Percentiles rank a stretch among this genome's conserved stretches.
These are phyloP conservation scores for Hirtodrosophila alboralis DNA, from an alignment of 2,888 invertebrate species.

Conservation along the genomic window DNA sequence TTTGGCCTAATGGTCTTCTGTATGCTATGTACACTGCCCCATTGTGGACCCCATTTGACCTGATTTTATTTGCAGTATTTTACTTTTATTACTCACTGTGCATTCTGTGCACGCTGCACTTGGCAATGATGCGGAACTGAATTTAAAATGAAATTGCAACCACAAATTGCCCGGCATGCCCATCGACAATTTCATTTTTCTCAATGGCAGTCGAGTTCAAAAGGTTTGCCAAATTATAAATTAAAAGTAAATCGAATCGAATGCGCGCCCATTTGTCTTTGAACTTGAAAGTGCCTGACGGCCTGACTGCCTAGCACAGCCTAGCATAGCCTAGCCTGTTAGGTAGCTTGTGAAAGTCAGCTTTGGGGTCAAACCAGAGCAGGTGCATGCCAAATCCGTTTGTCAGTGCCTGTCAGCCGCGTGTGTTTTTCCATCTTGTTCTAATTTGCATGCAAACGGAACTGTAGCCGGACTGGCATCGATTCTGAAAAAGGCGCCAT, in stretches of 20 bases:
- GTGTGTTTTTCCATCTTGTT: constrained; percentile 71
- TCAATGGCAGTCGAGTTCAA: constrained; percentile 67
- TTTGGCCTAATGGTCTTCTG: constrained; percentile 51
- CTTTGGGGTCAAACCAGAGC: constrained; percentile 54
- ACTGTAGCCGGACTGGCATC: constrained; percentile 60
- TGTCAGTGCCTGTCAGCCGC: constrained; percentile 53
- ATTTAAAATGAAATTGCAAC: constrained; percentile 74
- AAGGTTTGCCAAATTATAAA: constrained; percentile 79
- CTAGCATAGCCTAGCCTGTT: neutral
- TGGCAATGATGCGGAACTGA: constrained; percentile 74
- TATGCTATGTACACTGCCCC: constrained; percentile 61
- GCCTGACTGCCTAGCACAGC: constrained; percentile 5
- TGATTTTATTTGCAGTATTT: constrained; percentile 77
- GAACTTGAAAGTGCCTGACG: constrained; percentile 70
- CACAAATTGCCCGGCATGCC: constrained; percentile 70
- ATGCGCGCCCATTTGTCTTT: constrained; percentile 72
- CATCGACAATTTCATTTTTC: constrained; percentile 76
- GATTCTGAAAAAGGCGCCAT: too few relatives aligned
- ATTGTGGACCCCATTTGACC: constrained; percentile 76
- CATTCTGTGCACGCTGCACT: constrained; percentile 7
- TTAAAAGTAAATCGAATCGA: constrained; percentile 81
- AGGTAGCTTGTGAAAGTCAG: constrained; percentile 66
- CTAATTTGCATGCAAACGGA: constrained; percentile 76
- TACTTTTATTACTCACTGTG: constrained; percentile 73
- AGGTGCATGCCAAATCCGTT: constrained; percentile 78